Evolutionary conservation across 2,888 invertebrate species (phyloP), one percentile per base, ranked within the genome.

Genomic region (Oscheius onirici): DNA sequence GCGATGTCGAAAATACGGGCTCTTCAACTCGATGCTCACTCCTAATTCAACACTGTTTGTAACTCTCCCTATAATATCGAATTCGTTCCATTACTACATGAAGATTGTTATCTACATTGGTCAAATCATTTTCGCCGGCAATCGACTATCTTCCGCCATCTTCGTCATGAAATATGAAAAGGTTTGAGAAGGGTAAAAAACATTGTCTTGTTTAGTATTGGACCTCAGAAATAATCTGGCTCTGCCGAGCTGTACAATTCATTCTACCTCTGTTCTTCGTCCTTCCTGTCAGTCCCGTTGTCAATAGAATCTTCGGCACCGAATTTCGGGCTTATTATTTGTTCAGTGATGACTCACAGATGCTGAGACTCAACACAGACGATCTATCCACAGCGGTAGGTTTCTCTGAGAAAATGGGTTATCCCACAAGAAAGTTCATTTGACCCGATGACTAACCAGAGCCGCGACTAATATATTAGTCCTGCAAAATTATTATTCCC

Each of bases 31-130:
- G 3, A 26, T 68, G 2, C 46, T 68, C 13, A n/a, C n/a, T 10
- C 22, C 11, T 11, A 54, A 68, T 10, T 15, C 44, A 17, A 41
- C 46, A 15, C 17, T 49, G 15, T 68, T 68, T 24, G 26, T 13
- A 15, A 26, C 46, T 17, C 17, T 68, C 2, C 68, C 68, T 5
- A 22, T 57, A 1, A 24, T 57, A 17, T 68, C 68, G 5, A 68
- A 68, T 26, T 41, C 68, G 5, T 68, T 68, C 11, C 68, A 68
- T 28, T 68, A 68, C 28, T 68, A 68, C 34, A 68, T 68, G 1
- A 68, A 68, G 55, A 57, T 68, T 24, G 24, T 24, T 20, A 40
- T 68, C n/a, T 68, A 68, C 26, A 17, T 68, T 44, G 68, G 68
- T 1, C 68, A 68, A 22, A 34, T 68, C 13, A 0, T 57, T 5